phyloP scores from a whole-genome alignment of 1,140 invertebrate species.

The Orussus abietinus region DNA sequence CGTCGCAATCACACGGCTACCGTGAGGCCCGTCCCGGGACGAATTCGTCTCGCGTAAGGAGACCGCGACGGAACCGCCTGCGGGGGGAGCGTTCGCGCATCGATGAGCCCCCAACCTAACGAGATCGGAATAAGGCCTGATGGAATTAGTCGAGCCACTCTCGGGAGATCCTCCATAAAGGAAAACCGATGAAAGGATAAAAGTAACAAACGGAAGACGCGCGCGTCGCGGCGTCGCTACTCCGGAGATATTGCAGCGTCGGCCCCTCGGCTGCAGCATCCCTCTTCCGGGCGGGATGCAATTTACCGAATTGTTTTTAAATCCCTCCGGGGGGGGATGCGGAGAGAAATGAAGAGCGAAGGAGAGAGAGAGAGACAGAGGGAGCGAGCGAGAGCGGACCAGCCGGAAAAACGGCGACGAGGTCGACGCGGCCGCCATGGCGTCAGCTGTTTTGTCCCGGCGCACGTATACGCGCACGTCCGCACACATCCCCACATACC shows the following conservation, averaged over 20 bases:
- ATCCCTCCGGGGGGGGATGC: constrained; percentile 31
- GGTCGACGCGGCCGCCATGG: constrained; percentile 41
- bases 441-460: constrained; percentile 48
- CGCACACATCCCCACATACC: too few species aligned
- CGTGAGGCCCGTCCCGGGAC: constrained; percentile 20
- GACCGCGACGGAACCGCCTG: too few species aligned
- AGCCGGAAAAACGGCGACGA: constrained; percentile 23
- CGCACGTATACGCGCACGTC: too few species aligned
- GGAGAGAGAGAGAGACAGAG: constrained; percentile 6
- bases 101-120: too few species aligned
- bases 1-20: constrained; percentile 43
- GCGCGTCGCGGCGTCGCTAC: constrained; percentile 1
- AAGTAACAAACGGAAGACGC: too few species aligned
- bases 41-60: constrained; percentile 24
- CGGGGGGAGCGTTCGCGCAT: too few species aligned
- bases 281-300: constrained; percentile 37
- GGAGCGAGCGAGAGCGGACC: constrained; percentile 16
- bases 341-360: too few species aligned
- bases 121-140: too few species aligned
- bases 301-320: constrained; percentile 51
- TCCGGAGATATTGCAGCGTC: constrained; percentile 23
- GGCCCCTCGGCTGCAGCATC: constrained; percentile 27
- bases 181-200: too few species aligned
- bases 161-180: too few species aligned
- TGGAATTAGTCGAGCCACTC: too few species aligned